Evolutionary conservation across 2,888 invertebrate species (phyloP).

Genomic region (Drepanosiphum platanoidis): DNA sequence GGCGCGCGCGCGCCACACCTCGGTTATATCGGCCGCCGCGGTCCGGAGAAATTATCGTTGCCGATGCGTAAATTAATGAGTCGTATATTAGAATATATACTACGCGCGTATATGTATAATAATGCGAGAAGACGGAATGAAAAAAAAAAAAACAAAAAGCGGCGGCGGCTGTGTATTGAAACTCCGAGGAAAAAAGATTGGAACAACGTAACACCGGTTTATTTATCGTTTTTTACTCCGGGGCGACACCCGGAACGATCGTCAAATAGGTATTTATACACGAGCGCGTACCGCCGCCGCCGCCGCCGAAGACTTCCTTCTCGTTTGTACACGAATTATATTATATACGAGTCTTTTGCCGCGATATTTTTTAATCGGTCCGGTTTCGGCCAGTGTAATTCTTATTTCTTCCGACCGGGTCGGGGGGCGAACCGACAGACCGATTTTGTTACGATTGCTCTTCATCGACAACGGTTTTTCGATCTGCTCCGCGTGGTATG

Average conservation of each 20-base stretch:
- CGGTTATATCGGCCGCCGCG: not conserved
- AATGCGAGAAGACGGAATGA: not conserved
- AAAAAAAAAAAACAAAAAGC: slow-evolving; percentile 10
- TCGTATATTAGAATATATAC: not conserved
- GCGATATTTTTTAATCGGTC: not conserved
- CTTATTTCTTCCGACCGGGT: not conserved
- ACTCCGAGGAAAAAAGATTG: not conserved
- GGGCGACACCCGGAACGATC: slow-evolving; percentile 52
- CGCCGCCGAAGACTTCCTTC: slow-evolving; percentile 10
- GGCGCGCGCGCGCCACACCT: slow-evolving; percentile 42
- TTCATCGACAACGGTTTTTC: too few species aligned
- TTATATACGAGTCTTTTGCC: too few species aligned
- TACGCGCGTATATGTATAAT: not conserved
- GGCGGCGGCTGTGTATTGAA: not conserved
- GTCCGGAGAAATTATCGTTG: slow-evolving; percentile 14
- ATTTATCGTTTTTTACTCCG: slow-evolving; percentile 60
- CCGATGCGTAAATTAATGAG: slow-evolving; percentile 53
- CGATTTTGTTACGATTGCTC: too few species aligned
- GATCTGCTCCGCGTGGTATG: too few species aligned
- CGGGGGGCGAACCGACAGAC: too few species aligned
- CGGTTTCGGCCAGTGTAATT: not conserved
- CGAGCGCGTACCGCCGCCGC: not conserved
- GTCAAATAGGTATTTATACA: slow-evolving; percentile 35
- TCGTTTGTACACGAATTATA: too few species aligned
- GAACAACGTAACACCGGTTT: slow-evolving; percentile 56